Evolutionary conservation across 2,113 vertebrate species (phyloP), one percentile per base, ranked within the genome.

Genomic region (Protomyctophum bolini): DNA sequence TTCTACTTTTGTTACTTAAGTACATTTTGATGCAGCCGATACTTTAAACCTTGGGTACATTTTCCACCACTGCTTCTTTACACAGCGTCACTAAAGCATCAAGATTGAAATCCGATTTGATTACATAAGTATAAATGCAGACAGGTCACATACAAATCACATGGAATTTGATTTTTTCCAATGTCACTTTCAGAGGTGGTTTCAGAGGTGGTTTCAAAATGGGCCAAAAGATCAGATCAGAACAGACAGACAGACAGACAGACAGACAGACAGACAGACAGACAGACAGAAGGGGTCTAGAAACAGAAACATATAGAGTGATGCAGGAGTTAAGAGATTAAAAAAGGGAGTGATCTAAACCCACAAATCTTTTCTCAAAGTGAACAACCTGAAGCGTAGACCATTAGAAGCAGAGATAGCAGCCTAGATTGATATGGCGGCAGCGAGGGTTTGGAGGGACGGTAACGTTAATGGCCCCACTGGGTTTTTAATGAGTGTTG

Each of bases 401-500:
- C 90, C 88, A 92, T 93, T 92, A 92, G 91, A 87, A 88, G 82
- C 76, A 80, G 72, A 88, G 85, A 88, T 89, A 85, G 89, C 90
- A 84, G 83, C 72, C 46, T 69, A 92, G 91, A 93, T 92, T 89
- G 91, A 92, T 91, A 90, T 63, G 84, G 88, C 81, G 82, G 85
- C 85, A 82, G 85, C 89, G 69, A 86, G 82, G 87, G 91, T 93
- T 92, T 91, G 90, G 91, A 91, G 90, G 92, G 91, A 91, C 89
- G 88, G 85, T 90, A 92, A 89, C 88, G 91, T 91, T 93, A 92
- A 93, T 91, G 91, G 92, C 91, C 92, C 93, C 91, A 92, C 92
- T 92, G 92, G 92, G 91, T 92, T 92, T 92, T 93, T 93, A 93
- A 94, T 93, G 92, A 93, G 89, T 92, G 92, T 91, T 92, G 91